Percentiles rank a stretch among this genome's conserved stretches.
phyloP scores from a whole-genome alignment of 2,113 vertebrate species.

The Columbina picui region DNA sequence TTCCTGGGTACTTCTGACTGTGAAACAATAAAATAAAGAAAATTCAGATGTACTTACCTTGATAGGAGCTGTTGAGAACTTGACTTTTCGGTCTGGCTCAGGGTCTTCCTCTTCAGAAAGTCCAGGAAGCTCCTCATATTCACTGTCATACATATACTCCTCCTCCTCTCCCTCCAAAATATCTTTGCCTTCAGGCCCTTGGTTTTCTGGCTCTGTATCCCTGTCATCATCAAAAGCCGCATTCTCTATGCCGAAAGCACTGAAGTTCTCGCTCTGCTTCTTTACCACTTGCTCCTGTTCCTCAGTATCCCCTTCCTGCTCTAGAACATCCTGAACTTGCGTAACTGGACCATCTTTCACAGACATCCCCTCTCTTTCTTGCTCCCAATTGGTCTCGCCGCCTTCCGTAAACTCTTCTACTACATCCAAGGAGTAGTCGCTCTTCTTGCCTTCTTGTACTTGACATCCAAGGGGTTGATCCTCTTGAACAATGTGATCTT shows the following conservation, averaged over 20 bases:
- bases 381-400: neutral
- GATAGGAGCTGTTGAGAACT: conserved; percentile 89
- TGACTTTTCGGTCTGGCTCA: conserved; percentile 79
- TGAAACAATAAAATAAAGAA: neutral
- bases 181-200: conserved; percentile 49
- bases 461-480: neutral
- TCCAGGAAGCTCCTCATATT: conserved; percentile 84
- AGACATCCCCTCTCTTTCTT: neutral
- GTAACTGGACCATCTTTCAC: neutral
- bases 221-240: conserved; percentile 88
- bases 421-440: neutral
- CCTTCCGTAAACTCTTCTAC: neutral
- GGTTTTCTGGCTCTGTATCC: conserved; percentile 76
- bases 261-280: conserved; percentile 59
- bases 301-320: conserved; percentile 27
- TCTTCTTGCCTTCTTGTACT: conserved; percentile 3
- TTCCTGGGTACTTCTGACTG: neutral
- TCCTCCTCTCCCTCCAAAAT: conserved; percentile 69
- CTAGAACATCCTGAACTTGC: neutral
- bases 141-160: conserved; percentile 73
- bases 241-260: conserved; percentile 87
- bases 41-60: conserved; percentile 71
- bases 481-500: conserved; percentile 65
- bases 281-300: conserved; percentile 64
- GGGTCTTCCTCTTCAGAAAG: conserved; percentile 90